Evolutionary conservation across 2,113 vertebrate species (phyloP).

Genomic region (Brachyistius frenatus): DNA sequence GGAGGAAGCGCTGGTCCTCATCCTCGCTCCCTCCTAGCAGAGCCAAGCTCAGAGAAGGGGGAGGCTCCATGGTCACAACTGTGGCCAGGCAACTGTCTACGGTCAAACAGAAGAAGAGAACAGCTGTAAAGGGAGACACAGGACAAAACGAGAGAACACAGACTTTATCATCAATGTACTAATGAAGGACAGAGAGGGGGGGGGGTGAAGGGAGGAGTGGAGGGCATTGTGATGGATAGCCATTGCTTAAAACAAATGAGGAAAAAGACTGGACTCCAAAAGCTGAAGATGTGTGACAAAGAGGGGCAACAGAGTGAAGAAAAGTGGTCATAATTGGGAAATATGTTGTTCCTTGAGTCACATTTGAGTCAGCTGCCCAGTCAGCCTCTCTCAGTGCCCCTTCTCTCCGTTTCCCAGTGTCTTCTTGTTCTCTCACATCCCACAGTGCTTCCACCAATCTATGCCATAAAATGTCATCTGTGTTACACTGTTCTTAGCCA

Average conservation of each 20-base stretch:
- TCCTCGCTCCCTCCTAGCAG: constrained; percentile 85
- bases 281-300: constrained; percentile 36
- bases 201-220: not conserved
- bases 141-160: not conserved
- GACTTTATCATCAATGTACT: constrained; percentile 1
- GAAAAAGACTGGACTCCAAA: constrained; percentile 33
- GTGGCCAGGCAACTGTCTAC: constrained; percentile 65
- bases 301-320: constrained; percentile 53
- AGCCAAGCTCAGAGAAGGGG: constrained; percentile 85
- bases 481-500: constrained; percentile 56
- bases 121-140: constrained; percentile 23
- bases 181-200: constrained; percentile 11
- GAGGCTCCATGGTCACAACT: constrained; percentile 84
- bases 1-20: constrained; percentile 83
- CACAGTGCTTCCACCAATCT: constrained; percentile 69
- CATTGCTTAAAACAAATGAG: constrained; percentile 34
- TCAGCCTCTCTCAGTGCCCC: constrained; percentile 48
- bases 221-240: constrained; percentile 25
- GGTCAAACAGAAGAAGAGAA: constrained; percentile 32
- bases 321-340: constrained; percentile 56
- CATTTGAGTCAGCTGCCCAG: constrained; percentile 70
- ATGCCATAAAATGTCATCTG: constrained; percentile 71
- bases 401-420: constrained; percentile 45
- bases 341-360: constrained; percentile 68
- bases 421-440: constrained; percentile 61